Evolutionary conservation across 2,888 invertebrate species (phyloP).

Genomic region (Tortrix viridana): DNA sequence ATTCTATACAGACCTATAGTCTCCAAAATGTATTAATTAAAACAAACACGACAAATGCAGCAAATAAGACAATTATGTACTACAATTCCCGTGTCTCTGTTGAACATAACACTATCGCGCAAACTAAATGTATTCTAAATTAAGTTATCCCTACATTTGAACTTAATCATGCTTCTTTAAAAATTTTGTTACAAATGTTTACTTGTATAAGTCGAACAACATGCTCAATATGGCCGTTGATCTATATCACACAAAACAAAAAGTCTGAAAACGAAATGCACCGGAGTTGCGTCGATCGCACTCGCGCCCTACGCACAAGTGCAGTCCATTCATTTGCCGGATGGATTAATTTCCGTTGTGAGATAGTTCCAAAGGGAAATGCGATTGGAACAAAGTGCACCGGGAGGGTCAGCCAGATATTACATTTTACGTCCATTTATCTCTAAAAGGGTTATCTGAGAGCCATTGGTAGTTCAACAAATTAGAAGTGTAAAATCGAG

Average conservation of each 20-base stretch:
- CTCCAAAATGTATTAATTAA: too few species aligned
- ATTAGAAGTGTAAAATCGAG: background rate
- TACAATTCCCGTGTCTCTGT: too few species aligned
- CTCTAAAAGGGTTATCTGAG: constrained; percentile 50
- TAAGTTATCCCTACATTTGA: too few species aligned
- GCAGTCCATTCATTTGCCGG: constrained; percentile 82
- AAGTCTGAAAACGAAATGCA: constrained; percentile 55
- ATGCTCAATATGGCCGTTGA: constrained; percentile 1
- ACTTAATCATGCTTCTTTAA: too few species aligned
- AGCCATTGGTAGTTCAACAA: constrained; percentile 23
- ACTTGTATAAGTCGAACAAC: constrained; percentile 23
- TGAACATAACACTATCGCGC: too few species aligned
- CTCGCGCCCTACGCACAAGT: constrained; percentile 71
- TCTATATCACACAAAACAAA: background rate
- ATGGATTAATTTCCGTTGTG: constrained; percentile 82
- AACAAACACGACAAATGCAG: too few species aligned
- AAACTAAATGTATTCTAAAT: too few species aligned
- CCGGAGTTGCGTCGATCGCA: constrained; percentile 59
- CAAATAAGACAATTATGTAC: too few species aligned
- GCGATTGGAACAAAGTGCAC: constrained; percentile 78
- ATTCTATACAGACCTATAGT: too few species aligned
- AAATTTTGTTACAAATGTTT: too few species aligned
- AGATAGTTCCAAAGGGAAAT: constrained; percentile 80
- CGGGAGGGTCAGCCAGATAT: constrained; percentile 62
- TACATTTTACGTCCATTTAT: constrained; percentile 69